phyloP scores from a whole-genome alignment of 2,113 vertebrate species.

The Pangasianodon hypophthalmus region DNA sequence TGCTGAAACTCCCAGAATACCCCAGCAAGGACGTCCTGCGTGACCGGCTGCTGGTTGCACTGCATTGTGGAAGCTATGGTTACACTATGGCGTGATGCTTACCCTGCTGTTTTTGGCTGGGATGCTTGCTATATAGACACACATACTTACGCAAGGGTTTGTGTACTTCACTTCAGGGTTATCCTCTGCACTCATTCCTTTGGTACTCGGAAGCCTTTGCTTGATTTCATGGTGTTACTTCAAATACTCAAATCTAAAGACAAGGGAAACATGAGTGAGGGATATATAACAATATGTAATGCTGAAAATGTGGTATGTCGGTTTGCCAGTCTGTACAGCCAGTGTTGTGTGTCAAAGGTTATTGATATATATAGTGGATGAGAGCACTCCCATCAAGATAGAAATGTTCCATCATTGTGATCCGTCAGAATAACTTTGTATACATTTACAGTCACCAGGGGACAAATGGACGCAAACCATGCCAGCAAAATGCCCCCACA shows the following conservation, averaged over 20 bases:
- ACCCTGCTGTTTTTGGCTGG: slow-evolving; percentile 27
- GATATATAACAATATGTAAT: background rate
- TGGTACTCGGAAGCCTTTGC: slow-evolving; percentile 1
- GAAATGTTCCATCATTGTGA: background rate
- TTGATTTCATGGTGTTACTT: slow-evolving; percentile 17
- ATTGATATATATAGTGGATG: background rate
- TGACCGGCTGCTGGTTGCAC: slow-evolving; percentile 92
- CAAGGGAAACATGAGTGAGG: slow-evolving; percentile 8
- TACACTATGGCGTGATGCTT: slow-evolving; percentile 91
- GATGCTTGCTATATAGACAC: slow-evolving; percentile 12
- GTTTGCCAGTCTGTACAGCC: slow-evolving; percentile 23
- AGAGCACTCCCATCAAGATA: too few relatives aligned
- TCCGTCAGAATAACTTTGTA: background rate
- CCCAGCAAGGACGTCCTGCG: slow-evolving; percentile 91
- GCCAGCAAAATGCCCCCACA: too few relatives aligned
- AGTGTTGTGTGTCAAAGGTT: slow-evolving; percentile 9
- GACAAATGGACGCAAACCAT: background rate
- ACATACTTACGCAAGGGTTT: background rate
- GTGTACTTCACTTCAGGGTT: slow-evolving; percentile 49
- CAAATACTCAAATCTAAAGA: background rate
- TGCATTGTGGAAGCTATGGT: slow-evolving; percentile 97
- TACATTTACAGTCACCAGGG: background rate
- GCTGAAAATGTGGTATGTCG: background rate
- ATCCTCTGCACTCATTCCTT: slow-evolving; percentile 10
- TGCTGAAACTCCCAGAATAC: slow-evolving; percentile 99